Evolutionary conservation across 2,113 vertebrate genomes (phyloP).

Genomic region (Solea solea): DNA sequence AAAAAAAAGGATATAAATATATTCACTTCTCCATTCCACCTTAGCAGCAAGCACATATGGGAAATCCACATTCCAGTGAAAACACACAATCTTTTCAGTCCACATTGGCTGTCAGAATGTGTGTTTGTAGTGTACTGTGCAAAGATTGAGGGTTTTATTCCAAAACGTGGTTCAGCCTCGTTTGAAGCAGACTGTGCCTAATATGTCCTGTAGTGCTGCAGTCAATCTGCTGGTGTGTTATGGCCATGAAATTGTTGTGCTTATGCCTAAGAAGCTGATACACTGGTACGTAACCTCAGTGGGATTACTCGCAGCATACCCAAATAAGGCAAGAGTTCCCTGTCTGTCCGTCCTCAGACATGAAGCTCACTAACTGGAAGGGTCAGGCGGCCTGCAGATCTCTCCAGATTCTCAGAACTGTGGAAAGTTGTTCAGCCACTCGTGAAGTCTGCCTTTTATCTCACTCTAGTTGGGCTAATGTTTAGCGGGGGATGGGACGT

Average conservation of each 20-base stretch:
- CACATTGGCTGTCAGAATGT: neutral
- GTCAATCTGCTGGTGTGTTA: constrained; percentile 47
- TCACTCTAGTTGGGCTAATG: constrained; percentile 73
- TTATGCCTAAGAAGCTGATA: constrained; percentile 74
- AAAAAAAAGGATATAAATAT: constrained; percentile 10
- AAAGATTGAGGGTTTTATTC: constrained; percentile 34
- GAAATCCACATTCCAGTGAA: constrained; percentile 2
- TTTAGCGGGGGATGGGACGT: constrained; percentile 55
- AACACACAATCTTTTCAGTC: constrained; percentile 27
- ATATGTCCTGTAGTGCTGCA: constrained; percentile 47
- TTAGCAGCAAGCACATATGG: constrained; percentile 16
- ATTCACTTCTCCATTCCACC: constrained; percentile 15
- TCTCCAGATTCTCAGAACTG: constrained; percentile 71
- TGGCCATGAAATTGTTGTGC: constrained; percentile 67
- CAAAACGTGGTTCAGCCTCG: constrained; percentile 46
- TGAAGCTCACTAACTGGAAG: constrained; percentile 79
- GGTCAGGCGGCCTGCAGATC: constrained; percentile 83
- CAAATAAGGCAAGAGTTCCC: constrained; percentile 89
- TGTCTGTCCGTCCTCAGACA: constrained; percentile 81
- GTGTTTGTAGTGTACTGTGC: constrained; percentile 21
- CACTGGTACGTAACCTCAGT: constrained; percentile 83
- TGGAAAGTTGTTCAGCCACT: constrained; percentile 71
- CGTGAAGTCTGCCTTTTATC: constrained; percentile 74
- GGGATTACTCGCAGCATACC: constrained; percentile 83
- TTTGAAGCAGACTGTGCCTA: constrained; percentile 52